These are phyloP conservation scores for Tillus elongatus DNA, from an alignment of 2,888 invertebrate genomes.

Conservation along the genomic window DNA sequence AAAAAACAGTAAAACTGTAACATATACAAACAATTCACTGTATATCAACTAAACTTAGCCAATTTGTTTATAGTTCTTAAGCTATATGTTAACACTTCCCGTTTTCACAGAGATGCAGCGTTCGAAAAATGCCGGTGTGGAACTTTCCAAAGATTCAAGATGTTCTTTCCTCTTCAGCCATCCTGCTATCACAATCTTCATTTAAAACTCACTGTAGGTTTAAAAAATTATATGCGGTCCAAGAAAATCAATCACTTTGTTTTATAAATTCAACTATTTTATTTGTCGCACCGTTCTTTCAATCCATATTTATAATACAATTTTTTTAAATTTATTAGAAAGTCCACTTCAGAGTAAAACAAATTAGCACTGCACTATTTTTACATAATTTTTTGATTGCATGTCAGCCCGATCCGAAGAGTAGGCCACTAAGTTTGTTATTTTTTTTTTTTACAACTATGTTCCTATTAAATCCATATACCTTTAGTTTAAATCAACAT, in stretches of 20 bases:
- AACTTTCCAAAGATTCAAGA: no score
- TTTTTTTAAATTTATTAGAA: constrained; percentile 30
- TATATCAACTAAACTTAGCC: constrained; percentile 32
- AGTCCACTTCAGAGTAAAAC: constrained; percentile 35
- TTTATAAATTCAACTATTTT: constrained; percentile 31
- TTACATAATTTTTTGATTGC: constrained; percentile 26
- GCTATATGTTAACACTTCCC: constrained; percentile 24
- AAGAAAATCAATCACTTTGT: constrained; percentile 34
- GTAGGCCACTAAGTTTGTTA: constrained; percentile 37
- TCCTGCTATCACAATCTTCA: constrained; percentile 26
- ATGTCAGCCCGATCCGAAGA: constrained; percentile 39
- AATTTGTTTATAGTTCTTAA: constrained; percentile 36
- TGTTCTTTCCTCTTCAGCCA: constrained; percentile 19
- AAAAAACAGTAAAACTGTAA: constrained; percentile 33
- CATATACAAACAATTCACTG: constrained; percentile 35
- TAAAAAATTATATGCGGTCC: constrained; percentile 28
- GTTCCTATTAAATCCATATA: constrained; percentile 39
- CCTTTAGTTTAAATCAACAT: constrained; percentile 32
- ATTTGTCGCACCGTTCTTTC: no score
- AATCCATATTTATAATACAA: constrained; percentile 16
- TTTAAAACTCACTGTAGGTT: constrained; percentile 21
- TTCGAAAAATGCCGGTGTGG: no score
- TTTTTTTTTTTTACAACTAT: constrained; percentile 36
- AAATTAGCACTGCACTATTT: constrained; percentile 39
- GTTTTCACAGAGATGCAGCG: no score